Base-by-base conservation (phyloP, 1,140 invertebrate genomes). In the Tigriopus japonicus region DNA sequence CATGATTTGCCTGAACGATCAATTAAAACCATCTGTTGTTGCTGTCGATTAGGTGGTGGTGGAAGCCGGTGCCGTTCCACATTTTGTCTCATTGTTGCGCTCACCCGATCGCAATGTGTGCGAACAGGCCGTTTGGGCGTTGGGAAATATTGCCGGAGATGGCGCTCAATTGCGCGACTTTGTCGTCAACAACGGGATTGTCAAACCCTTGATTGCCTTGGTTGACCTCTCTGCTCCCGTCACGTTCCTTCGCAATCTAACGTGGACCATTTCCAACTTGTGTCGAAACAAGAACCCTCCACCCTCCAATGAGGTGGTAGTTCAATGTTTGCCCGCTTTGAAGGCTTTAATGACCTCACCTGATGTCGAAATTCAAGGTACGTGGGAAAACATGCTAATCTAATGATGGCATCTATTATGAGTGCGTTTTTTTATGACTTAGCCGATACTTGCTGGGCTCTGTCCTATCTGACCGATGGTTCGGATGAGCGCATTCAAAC, bases 121-220 rank as follows among this genome's bases (percentile, higher is more conserved):
- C 21, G 94, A 98, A 71, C 95, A 98, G 73, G 84, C 90, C 49
- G 90, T 97, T 0, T 98, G 94, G 94, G 93, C 93, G 6, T 73
- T 98, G 21, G 93, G 93, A 65, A 98, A 98, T 72, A 94, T 98
- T 68, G 93, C 93, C 63, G 73, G 74, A 51, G 75, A 78, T 66
- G 76, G 75, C 6, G 71, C 76, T 6, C 66, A 71, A 41, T 69
- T 77, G 56, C 66, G 75, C 72, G 87, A 93, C 73, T 73, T 81
- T 51, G 86, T 92, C 53, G 75, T 89, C 10, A 65, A 69, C 0
- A 67, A 76, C 51, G 79, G 78, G 21, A 77, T 81, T 42, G 72
- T 89, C 64, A 73, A 78, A 21, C 76, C 79, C 40, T 71, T 90
- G n/a, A 67, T 89, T 24, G 70, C 72, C 0, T 72, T 86, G 15